Conservation (phyloP, 2,888 invertebrate species). For the Hirtodrosophila cameraria region DNA sequence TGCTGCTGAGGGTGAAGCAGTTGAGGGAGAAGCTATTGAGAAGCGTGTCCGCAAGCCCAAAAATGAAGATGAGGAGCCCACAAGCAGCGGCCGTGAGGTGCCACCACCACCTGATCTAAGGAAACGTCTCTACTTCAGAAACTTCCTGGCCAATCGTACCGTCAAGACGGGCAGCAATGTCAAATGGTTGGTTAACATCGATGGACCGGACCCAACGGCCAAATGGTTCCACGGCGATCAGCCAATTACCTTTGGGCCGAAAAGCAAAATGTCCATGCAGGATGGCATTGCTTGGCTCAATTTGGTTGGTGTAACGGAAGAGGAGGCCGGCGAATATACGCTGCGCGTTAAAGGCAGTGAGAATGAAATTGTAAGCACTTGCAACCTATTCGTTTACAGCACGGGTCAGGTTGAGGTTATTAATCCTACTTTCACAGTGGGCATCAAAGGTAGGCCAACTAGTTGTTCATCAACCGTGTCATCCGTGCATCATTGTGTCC, state of each 20-base stretch:
- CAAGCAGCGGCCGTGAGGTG: constrained; percentile 78
- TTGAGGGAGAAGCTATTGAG: constrained; percentile 48
- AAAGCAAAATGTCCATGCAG: constrained; percentile 86
- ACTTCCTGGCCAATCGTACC: constrained; percentile 90
- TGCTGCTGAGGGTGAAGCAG: constrained; percentile 59
- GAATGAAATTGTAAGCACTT: constrained; percentile 89
- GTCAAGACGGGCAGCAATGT: constrained; percentile 90
- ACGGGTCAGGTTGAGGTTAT: constrained; percentile 85
- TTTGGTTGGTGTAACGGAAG: constrained; percentile 87
- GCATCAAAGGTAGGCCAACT: constrained; percentile 87
- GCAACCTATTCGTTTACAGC: constrained; percentile 85
- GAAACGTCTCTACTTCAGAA: constrained; percentile 87
- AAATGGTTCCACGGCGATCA: constrained; percentile 90
- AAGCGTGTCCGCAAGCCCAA: constrained; percentile 76
- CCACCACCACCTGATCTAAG: constrained; percentile 85
- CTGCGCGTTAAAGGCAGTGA: constrained; percentile 90
- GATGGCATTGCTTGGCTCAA: constrained; percentile 91
- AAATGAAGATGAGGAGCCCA: constrained; percentile 70
- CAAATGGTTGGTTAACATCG: constrained; percentile 91
- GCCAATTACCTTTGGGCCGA: constrained; percentile 86
- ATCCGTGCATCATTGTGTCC: constrained; percentile 39
- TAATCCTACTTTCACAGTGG: constrained; percentile 90
- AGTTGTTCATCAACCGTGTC: not conserved
- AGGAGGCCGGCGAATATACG: constrained; percentile 91
- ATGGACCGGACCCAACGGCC: constrained; percentile 89